A percentile compares a stretch with the other conserved stretches of the same genome.
Evolutionary conservation across 2,113 vertebrate species (phyloP).

Genomic region (Mustelus asterias): DNA sequence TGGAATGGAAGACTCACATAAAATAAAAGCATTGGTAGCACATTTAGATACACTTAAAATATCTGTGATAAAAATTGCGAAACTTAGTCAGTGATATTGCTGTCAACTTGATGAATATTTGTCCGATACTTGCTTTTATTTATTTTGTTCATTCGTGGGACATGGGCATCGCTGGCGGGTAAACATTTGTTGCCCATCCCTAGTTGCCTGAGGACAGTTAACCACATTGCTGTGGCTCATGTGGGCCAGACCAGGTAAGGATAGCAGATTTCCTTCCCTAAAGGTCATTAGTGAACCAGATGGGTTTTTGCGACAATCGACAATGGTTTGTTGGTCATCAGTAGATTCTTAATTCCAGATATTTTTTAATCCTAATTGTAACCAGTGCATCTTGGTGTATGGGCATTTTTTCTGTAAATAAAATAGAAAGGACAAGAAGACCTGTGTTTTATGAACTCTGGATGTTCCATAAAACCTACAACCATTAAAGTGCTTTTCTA

Average conservation of each 20-base stretch:
- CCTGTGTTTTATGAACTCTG: not conserved
- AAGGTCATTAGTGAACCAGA: too few relatives aligned
- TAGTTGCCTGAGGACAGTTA: too few relatives aligned
- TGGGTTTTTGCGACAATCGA: too few relatives aligned
- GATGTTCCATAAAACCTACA: not conserved
- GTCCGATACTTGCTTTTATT: not conserved
- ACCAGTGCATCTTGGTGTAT: not conserved
- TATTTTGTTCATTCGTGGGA: too few relatives aligned
- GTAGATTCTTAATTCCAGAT: too few relatives aligned
- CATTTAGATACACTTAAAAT: not conserved
- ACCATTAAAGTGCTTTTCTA: not conserved
- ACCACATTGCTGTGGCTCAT: too few relatives aligned
- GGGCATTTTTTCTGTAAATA: not conserved
- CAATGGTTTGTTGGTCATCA: too few relatives aligned
- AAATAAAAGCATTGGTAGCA: not conserved
- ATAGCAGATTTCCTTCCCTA: too few relatives aligned
- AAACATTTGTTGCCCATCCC: too few relatives aligned
- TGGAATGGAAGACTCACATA: not conserved
- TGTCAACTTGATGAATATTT: not conserved
- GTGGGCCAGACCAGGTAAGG: too few relatives aligned
- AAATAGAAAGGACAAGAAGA: not conserved
- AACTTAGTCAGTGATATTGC: not conserved
- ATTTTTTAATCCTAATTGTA: not conserved
- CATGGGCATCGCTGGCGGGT: too few relatives aligned
- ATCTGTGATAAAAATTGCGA: not conserved